A percentile compares a stretch with the other conserved stretches of the same genome.
Evolutionary conservation across 2,797 vertebrate species (phyloP).

Genomic region (Microctenopoma lineatum): DNA sequence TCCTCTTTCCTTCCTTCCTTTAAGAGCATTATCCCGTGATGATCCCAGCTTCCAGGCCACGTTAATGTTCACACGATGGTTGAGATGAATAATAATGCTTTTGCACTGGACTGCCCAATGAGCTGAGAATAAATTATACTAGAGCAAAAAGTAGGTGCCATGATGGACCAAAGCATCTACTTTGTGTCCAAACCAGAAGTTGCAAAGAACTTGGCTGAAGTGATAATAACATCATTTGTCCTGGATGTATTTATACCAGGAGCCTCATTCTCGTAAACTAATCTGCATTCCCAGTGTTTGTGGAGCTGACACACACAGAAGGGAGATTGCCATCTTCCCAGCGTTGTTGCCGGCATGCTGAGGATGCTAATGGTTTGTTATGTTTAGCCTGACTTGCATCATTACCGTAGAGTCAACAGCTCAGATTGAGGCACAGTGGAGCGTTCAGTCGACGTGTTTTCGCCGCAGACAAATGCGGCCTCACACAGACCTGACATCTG

Average conservation of each 20-base stretch:
- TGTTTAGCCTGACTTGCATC: conserved; percentile 82
- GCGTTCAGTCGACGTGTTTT: conserved; percentile 69
- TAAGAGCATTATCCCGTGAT: conserved; percentile 18
- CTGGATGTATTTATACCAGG: conserved; percentile 44
- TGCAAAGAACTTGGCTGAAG: conserved; percentile 8
- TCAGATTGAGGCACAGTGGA: conserved; percentile 76
- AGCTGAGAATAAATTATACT: background rate
- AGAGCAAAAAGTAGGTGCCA: background rate
- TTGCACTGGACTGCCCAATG: background rate
- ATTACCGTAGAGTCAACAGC: conserved; percentile 82
- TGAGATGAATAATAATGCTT: conserved; percentile 19
- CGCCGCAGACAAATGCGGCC: conserved; percentile 75
- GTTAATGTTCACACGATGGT: conserved; percentile 5
- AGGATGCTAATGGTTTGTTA: conserved; percentile 81
- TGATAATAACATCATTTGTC: conserved; percentile 30
- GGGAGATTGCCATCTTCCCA: conserved; percentile 65
- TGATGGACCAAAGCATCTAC: background rate
- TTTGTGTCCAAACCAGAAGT: conserved; percentile 7
- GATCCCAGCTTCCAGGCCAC: background rate
- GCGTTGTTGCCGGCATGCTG: conserved; percentile 58
- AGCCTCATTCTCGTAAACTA: conserved; percentile 46
- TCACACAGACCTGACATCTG: conserved; percentile 78
- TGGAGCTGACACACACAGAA: conserved; percentile 32
- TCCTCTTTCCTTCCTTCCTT: conserved; percentile 14
- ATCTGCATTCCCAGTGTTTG: conserved; percentile 66